phyloP scores from a whole-genome alignment of 1,140 invertebrate species.

The Phocides pigmalion region DNA sequence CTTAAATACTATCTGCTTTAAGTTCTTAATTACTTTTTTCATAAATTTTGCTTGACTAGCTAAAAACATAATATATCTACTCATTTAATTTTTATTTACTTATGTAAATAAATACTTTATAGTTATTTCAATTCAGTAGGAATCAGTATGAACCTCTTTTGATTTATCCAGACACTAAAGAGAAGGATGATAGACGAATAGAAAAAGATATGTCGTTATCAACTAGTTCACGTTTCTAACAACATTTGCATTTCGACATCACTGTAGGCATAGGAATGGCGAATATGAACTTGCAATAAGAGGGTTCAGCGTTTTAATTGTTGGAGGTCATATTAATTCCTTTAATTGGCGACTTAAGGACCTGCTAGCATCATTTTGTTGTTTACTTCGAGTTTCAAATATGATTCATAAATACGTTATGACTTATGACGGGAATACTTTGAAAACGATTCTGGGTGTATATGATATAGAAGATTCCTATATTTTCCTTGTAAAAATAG shows the following conservation, averaged over 20 bases:
- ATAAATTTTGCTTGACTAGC: too few species aligned
- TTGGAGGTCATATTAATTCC: conserved; percentile 76
- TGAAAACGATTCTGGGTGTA: too few species aligned
- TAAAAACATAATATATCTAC: too few species aligned
- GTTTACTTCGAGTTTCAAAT: conserved; percentile 24
- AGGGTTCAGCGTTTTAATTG: conserved; percentile 59
- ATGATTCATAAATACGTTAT: conserved; percentile 23
- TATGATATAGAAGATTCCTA: too few species aligned
- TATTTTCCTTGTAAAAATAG: too few species aligned
- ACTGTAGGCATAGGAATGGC: neutral
- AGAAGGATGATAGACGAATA: conserved; percentile 27
- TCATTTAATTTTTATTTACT: too few species aligned
- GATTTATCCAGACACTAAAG: neutral
- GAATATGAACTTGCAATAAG: conserved; percentile 35
- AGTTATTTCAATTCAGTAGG: neutral
- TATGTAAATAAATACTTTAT: too few species aligned
- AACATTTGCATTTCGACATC: conserved; percentile 20
- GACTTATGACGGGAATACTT: too few species aligned
- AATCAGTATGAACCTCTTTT: neutral
- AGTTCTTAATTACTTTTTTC: too few species aligned
- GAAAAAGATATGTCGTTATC: conserved; percentile 21
- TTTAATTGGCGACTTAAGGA: conserved; percentile 64
- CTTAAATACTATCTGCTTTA: too few species aligned
- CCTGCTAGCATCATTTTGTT: conserved; percentile 19
- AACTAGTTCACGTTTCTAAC: conserved; percentile 19